Evolutionary conservation across 2,113 vertebrate species (phyloP).

Genomic region (Rallus limicola): DNA sequence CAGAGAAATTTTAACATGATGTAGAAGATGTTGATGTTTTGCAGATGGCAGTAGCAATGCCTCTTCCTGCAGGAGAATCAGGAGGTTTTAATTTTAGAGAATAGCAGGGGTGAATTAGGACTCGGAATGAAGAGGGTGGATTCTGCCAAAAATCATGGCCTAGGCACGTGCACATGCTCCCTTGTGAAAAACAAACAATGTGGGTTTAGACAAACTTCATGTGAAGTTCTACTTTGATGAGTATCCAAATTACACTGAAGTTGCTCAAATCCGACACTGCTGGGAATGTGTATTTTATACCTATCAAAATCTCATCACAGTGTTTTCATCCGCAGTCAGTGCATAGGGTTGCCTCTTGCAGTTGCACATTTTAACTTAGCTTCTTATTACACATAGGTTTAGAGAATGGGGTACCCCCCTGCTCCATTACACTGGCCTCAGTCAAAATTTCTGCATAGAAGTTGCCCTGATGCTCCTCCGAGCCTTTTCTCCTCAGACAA

Average conservation of each 20-base stretch:
- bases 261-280: neutral
- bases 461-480: neutral
- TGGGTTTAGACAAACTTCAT: neutral
- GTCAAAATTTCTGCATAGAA: neutral
- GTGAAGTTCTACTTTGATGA: neutral
- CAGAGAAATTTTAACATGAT: neutral
- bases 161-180: neutral
- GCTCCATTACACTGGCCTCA: too few species aligned
- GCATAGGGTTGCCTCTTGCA: neutral
- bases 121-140: neutral
- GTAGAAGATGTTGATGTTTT: neutral
- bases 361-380: neutral
- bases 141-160: neutral
- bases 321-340: too few species aligned
- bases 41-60: neutral
- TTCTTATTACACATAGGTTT: neutral
- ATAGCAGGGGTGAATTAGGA: neutral
- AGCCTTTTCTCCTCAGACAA: neutral
- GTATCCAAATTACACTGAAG: neutral
- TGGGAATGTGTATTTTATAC: neutral
- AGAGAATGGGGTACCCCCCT: neutral
- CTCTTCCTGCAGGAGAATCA: neutral
- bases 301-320: neutral
- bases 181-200: neutral
- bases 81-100: neutral